phyloP scores from a whole-genome alignment of 1,140 invertebrate genomes.

The Bilobella aurantiaca region DNA sequence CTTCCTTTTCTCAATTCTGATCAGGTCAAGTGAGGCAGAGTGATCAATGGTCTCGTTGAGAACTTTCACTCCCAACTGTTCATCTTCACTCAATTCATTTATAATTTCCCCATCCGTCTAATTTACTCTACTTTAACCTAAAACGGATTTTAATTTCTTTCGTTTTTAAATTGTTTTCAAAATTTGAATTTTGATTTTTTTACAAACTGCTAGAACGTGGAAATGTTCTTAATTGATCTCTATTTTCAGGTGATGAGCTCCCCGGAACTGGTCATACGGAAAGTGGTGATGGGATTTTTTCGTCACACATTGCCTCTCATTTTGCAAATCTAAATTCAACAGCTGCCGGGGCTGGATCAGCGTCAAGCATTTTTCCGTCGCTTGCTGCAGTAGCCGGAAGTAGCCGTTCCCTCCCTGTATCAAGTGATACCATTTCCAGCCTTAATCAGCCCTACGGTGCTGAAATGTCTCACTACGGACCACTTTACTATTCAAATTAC shows the following conservation, averaged over 20 bases:
- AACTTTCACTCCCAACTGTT: too few species aligned
- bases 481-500: conserved; percentile 43
- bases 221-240: too few species aligned
- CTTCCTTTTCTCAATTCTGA: not conserved
- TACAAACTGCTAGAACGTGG: too few species aligned
- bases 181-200: too few species aligned
- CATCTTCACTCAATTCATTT: too few species aligned
- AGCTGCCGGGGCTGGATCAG: not conserved
- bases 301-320: conserved; percentile 19
- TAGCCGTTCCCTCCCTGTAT: not conserved
- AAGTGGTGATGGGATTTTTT: conserved; percentile 10
- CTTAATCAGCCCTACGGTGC: conserved; percentile 42
- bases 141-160: too few species aligned
- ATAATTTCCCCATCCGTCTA: too few species aligned
- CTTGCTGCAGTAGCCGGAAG: not conserved
- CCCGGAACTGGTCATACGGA: not conserved
- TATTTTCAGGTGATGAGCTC: not conserved
- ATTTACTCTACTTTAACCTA: too few species aligned
- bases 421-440: conserved; percentile 11
- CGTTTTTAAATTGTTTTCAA: too few species aligned
- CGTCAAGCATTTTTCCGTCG: not conserved
- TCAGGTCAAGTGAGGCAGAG: not conserved
- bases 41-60: not conserved
- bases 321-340: conserved; percentile 12
- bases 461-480: conserved; percentile 45